Evolutionary conservation across 2,113 vertebrate species (phyloP).

Genomic region (Heloderma charlesbogerti): DNA sequence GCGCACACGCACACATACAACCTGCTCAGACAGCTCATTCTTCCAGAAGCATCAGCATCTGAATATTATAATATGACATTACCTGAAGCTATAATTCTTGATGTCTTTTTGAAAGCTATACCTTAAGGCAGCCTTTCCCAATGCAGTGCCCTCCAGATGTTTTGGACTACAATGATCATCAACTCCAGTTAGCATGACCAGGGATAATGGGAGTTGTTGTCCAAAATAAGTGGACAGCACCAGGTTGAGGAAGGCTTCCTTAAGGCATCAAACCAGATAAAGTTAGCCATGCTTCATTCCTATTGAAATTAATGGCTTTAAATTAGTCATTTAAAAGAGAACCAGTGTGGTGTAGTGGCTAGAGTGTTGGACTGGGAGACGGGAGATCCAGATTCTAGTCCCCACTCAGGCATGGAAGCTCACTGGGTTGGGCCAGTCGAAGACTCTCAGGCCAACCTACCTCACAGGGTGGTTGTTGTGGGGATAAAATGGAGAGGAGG

Average conservation of each 20-base stretch:
- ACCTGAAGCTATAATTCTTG: background rate
- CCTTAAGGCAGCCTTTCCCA: background rate
- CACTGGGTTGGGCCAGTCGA: too few species aligned
- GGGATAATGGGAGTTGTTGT: background rate
- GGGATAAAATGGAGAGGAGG: too few species aligned
- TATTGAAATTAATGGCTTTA: background rate
- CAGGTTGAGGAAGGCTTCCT: background rate
- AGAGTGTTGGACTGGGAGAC: too few species aligned
- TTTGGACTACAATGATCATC: too few species aligned
- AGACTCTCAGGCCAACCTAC: too few species aligned
- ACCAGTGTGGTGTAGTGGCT: too few species aligned
- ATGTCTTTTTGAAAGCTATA: background rate
- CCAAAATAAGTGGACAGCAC: background rate
- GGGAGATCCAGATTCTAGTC: too few species aligned
- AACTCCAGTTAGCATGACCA: too few species aligned
- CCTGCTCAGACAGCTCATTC: background rate
- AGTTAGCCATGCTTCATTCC: background rate
- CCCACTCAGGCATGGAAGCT: too few species aligned
- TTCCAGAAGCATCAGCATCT: background rate
- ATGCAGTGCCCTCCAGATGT: too few species aligned
- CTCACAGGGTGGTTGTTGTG: too few species aligned
- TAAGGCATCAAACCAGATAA: background rate
- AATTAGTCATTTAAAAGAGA: too few species aligned
- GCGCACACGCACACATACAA: background rate
- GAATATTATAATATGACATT: background rate